These are phyloP conservation scores for Okapia johnstoni DNA, from an alignment of 2,113 vertebrate species.

Conservation along the genomic window DNA sequence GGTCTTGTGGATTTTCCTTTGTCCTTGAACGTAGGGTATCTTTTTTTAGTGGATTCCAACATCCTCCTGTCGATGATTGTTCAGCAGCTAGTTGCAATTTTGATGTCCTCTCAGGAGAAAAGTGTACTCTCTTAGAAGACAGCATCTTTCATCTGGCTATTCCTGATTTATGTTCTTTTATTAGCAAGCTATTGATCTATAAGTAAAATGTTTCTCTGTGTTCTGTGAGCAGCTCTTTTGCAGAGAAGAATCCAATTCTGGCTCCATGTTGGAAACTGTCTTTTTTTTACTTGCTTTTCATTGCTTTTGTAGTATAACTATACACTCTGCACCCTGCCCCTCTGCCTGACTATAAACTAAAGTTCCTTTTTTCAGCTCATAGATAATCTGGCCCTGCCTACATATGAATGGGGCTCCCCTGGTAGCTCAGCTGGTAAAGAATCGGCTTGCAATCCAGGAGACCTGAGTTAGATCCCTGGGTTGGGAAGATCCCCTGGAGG, in stretches of 20 bases:
- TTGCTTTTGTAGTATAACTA: neutral
- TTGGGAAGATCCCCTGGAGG: neutral
- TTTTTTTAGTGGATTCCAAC: neutral
- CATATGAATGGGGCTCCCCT: neutral
- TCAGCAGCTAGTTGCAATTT: neutral
- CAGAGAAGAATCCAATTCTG: neutral
- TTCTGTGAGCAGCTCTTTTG: neutral
- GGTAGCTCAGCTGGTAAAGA: neutral
- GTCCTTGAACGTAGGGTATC: neutral
- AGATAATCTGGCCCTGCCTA: neutral
- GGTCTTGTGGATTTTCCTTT: neutral
- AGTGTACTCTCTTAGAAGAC: neutral
- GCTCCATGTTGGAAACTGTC: neutral
- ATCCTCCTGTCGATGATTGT: neutral
- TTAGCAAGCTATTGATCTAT: neutral
- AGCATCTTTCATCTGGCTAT: neutral
- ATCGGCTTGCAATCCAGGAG: fast-evolving
- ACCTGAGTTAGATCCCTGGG: neutral
- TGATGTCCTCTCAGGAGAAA: neutral
- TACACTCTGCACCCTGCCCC: neutral
- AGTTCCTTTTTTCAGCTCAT: neutral
- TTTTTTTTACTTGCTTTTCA: neutral
- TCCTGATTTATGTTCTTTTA: neutral
- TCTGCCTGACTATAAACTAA: neutral
- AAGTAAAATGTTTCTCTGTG: neutral